These are phyloP conservation scores for Rotaria magnacalcarata DNA, from an alignment of 2,888 invertebrate genomes.

Conservation along the genomic window DNA sequence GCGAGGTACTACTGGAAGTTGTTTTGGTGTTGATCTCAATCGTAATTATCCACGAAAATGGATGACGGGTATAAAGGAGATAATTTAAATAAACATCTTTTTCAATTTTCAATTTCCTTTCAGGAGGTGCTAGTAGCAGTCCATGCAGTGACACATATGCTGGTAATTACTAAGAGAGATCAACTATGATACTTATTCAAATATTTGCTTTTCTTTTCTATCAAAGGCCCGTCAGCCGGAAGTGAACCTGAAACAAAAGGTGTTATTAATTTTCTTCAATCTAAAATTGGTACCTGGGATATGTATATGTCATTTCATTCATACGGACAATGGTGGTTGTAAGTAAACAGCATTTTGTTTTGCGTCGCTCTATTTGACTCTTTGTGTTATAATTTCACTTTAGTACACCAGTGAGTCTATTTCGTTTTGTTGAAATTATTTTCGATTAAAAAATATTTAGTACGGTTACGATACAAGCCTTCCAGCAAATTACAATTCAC, in stretches of 20 bases:
- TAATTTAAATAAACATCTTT: not conserved
- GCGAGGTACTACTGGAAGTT: slow-evolving; percentile 52
- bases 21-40: slow-evolving; percentile 72
- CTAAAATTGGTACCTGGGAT: slow-evolving; percentile 33
- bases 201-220: no score
- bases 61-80: not conserved
- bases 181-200: not conserved
- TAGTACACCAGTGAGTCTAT: slow-evolving; percentile 25
- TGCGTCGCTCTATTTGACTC: not conserved
- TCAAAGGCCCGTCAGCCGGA: slow-evolving; percentile 9
- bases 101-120: no score
- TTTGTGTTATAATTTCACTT: not conserved
- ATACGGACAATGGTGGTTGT: slow-evolving; percentile 30
- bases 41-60: slow-evolving; percentile 70
- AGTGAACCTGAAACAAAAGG: slow-evolving; percentile 41
- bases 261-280: slow-evolving; percentile 22
- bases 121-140: slow-evolving; percentile 42
- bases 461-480: slow-evolving; percentile 36
- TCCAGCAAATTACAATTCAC: slow-evolving; percentile 19
- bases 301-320: slow-evolving; percentile 45
- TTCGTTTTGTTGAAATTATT: not conserved
- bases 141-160: slow-evolving; percentile 49
- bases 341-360: not conserved
- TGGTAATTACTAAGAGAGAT: slow-evolving; percentile 42
- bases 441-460: not conserved